Evolutionary conservation across 2,113 vertebrate species (phyloP), one percentile per base, ranked within the genome.

Genomic region (Pelecanus crispus): DNA sequence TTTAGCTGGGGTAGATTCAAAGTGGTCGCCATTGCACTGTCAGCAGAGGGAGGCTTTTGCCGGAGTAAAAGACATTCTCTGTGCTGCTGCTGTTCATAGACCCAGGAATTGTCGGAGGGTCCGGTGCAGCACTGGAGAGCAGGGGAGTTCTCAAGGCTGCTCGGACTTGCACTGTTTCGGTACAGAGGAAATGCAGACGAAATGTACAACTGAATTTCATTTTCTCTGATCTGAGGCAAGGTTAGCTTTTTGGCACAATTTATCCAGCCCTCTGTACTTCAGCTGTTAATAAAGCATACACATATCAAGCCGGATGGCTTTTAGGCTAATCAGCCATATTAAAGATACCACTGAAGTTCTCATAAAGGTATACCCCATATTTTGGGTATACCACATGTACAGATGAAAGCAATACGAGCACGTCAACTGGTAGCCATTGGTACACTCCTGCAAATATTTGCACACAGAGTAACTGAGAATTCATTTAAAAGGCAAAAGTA

Each of bases 401-500:
- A 73, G 86, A 93, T 52, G 38, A 59, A 90, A 93, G 59, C 0
- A 44, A 84, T 75, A 63, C 1, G 8, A 63, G 59, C 72, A 49
- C 2, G 31, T 61, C 68, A 72, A 4, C 52, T 5, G 74, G 16
- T 52, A 58, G 52, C 59, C 40, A 11, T 73, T 19, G 40, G 67
- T 10, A 56, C 58, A 44, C 15, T 32, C 84, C 29, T 31, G 74
- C 81, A 92, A 95, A 80, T 92, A 94, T 73, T 85, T 86, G 62
- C 90, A 44, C 53, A 50, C 28, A 22, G 53, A 82, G 34, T 58
- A 85, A 66, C 55, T 1, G 4, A 75, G 86, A 84, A 95, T 82
- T 85, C 61, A 72, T 87, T 92, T 81, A 58, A 82, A 86, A 85
- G 62, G 78, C 65, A 77, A 68, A 94, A 94, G 49, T 13, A 16